These are phyloP conservation scores for Doris montereyensis DNA, from an alignment of 2,888 invertebrate species.

Conservation along the genomic window DNA sequence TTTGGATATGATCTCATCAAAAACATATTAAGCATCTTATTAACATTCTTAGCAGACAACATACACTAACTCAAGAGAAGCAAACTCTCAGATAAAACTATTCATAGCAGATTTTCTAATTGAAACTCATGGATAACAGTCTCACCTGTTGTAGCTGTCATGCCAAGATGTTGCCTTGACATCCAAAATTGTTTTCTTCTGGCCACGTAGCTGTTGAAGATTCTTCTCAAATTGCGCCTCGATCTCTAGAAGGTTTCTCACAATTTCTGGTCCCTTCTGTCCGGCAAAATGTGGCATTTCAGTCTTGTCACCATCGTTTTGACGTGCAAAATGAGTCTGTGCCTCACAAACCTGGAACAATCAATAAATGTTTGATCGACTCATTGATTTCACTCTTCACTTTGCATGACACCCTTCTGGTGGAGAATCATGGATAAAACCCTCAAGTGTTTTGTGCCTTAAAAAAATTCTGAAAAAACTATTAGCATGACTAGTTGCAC, in stretches of 20 bases:
- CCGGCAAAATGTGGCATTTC: slow-evolving; percentile 85
- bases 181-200: slow-evolving; percentile 76
- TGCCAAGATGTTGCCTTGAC: slow-evolving; percentile 81
- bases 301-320: slow-evolving; percentile 79
- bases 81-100: no score
- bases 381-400: background rate
- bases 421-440: background rate
- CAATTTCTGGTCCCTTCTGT: slow-evolving; percentile 75
- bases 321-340: slow-evolving; percentile 89
- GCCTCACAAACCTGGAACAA: slow-evolving; percentile 83
- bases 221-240: slow-evolving; percentile 83
- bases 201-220: slow-evolving; percentile 78
- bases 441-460: background rate
- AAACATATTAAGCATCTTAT: no score
- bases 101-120: no score
- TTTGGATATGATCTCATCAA: no score
- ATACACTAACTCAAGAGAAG: no score
- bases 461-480: background rate
- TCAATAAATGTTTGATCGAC: no score
- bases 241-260: slow-evolving; percentile 75
- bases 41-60: no score
- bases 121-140: no score
- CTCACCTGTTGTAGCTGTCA: slow-evolving; percentile 77
- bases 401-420: background rate
- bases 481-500: no score